Base-by-base conservation (phyloP, 2,888 invertebrate genomes). In the Ormia ochracea region DNA sequence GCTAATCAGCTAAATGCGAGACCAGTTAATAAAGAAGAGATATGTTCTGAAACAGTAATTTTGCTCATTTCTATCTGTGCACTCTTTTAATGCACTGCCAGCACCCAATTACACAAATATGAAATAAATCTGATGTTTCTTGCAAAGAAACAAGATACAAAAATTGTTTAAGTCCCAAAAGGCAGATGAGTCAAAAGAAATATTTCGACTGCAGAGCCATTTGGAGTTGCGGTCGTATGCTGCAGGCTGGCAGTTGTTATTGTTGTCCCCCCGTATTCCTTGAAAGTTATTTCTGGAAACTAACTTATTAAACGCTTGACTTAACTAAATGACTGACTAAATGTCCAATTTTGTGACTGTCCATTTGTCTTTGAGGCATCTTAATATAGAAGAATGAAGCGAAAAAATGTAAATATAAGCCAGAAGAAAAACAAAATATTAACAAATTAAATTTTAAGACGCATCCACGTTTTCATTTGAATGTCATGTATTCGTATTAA, bases 241-340 rank as follows among this genome's bases (percentile, higher is more conserved):
- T 31, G n/a, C 56, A 4, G 69, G n/a, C 56, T 3, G 69, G 63
- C 70, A 58, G 41, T 61, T 61, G 45, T 38, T 61, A 28, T 56
- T 58, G 61, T 68, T 66, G 58, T 65, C 54, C 21, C 41, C 21
- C 41, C 5, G 12, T 56, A 41, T 58, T 58, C 26, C 10, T 75
- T 76, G 17, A 38, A 33, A 61, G 45, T 61, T 63, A 63, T 73
- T 66, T 78, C 61, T 63, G 36, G 56, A 78, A 78, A 78, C 78
- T 74, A 41, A 76, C 72, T 76, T 80, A 50, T 50, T 50, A 76
- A 80, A 76, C 66, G 73, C 75, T 76, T 80, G 75, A 80, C 80
- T 76, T 58, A 80, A 80, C 79, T 76, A 80, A 80, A 75, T 75
- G 79, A 75, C 75, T 80, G 72, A 80, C 79, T 75, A 80, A 80